Conservation (phyloP, 2,113 vertebrate species). For the Rousettus leschenaultii region DNA sequence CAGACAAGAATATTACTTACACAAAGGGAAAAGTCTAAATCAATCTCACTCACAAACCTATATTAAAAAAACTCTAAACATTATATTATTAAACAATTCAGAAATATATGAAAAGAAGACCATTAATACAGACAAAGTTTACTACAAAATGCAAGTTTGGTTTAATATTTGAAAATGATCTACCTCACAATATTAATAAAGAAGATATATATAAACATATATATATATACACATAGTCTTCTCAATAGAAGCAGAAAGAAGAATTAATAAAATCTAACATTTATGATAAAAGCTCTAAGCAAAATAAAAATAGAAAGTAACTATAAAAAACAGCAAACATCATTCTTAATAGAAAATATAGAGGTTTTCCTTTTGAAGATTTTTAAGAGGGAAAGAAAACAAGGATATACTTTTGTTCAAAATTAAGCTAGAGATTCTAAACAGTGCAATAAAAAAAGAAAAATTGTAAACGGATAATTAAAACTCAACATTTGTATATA, state of each 20-base stretch:
- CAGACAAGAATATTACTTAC: background rate
- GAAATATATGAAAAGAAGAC: background rate
- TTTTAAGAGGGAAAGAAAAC: background rate
- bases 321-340: background rate
- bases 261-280: background rate
- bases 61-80: background rate
- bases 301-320: background rate
- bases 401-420: background rate
- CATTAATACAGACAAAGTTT: background rate
- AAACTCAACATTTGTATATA: background rate
- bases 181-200: background rate
- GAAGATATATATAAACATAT: background rate
- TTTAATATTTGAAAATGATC: constrained; percentile 10
- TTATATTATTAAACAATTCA: background rate
- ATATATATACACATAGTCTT: background rate
- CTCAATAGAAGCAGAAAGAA: background rate
- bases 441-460: background rate
- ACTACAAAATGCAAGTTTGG: background rate
- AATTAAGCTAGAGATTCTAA: background rate
- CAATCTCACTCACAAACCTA: background rate
- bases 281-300: background rate
- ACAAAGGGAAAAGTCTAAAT: background rate
- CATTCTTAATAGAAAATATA: background rate
- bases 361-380: background rate
- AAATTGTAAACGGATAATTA: background rate